Evolutionary conservation across 2,888 invertebrate genomes (phyloP), one percentile per base, ranked within the genome.

Genomic region (Scaptomyza caliginosa): DNA sequence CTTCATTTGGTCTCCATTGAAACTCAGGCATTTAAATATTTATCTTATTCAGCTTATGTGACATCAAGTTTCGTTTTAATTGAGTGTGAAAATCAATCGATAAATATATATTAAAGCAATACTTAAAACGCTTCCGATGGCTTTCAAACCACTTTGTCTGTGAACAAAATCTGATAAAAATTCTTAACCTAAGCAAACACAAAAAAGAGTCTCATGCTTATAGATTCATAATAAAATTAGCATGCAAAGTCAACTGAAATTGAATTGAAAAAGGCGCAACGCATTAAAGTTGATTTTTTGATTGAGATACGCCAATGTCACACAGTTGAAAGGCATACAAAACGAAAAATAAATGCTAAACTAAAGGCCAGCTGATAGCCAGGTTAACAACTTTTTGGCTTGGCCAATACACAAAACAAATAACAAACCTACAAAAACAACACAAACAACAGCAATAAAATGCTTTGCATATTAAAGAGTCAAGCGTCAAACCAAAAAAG

Each of bases 381-480:
- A 56, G 87, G 85, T 84, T 70, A 86, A 86, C 82, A 58, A 57
- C 85, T 56, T 75, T 70, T 81, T 70, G 68, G 82, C 72, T 56
- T 50, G 84, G 65, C 73, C 65, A 67, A 64, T 49, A 75, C 40
- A 55, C 50, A 45, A n/a, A n/a, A n/a, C 43, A 17, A 24, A 40
- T 10, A 2, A 42, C 13, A 13, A 23, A 16, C 11, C 28, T 2
- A 26, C 13, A 19, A 57, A 10, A 51, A 30, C 36, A 43, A 23
- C 26, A 45, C 56, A 11, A 60, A 32, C n/a, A 34, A 30, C 19
- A 58, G 10, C 48, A 50, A 57, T 42, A 34, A 30, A 74, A 65
- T 70, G 78, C 57, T 84, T 84, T 75, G 82, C 87, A 82, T 82
- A 86, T 70, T 66, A 84, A 74, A 67, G 57, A 65, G 64, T 50